Conservation (phyloP, 2,113 vertebrate genomes). For the Capreolus pygargus region DNA sequence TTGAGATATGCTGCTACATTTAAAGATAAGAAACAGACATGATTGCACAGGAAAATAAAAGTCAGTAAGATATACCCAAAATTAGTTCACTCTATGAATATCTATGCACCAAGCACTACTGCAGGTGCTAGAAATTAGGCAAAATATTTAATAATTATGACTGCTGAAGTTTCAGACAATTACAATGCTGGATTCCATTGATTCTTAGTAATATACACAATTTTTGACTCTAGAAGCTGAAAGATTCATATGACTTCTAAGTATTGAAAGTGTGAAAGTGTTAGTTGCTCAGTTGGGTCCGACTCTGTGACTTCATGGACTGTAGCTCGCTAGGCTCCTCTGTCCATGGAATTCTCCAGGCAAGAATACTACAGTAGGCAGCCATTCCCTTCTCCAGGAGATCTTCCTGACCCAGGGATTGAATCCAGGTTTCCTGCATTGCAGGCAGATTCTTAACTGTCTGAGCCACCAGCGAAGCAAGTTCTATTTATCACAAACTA, state of each 20-base stretch:
- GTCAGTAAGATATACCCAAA: background rate
- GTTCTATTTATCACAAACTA: background rate
- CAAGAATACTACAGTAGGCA: background rate
- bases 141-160: background rate
- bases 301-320: background rate
- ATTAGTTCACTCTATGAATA: background rate
- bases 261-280: background rate
- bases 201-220: background rate
- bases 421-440: background rate
- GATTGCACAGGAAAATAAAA: background rate
- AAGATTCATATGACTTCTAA: background rate
- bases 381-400: background rate
- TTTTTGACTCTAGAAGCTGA: background rate
- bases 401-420: background rate
- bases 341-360: background rate
- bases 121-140: background rate
- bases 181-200: background rate
- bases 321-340: background rate
- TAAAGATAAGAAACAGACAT: background rate
- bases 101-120: background rate
- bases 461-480: background rate
- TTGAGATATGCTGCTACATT: background rate
- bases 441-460: background rate
- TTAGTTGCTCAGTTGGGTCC: background rate
- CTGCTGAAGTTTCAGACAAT: background rate